A percentile compares a stretch with the other conserved stretches of the same genome.
Evolutionary conservation across 1,140 invertebrate genomes (phyloP).

Genomic region (Maconellicoccus hirsutus): DNA sequence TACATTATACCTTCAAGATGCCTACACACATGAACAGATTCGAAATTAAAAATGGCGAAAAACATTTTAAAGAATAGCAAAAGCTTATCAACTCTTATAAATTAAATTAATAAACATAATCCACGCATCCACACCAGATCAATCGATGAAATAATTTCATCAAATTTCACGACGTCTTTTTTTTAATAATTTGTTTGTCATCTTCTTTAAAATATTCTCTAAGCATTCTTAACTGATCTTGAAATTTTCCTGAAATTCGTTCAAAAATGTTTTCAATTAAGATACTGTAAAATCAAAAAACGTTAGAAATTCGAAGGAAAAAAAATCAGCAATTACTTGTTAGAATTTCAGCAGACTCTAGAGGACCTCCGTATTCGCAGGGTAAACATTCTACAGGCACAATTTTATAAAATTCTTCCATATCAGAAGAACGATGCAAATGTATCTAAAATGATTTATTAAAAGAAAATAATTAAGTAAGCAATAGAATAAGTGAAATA

Average conservation of each 20-base stretch:
- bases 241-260: conserved; percentile 3
- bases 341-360: conserved; percentile 24
- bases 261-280: too few species aligned
- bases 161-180: background rate
- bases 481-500: too few species aligned
- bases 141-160: too few species aligned
- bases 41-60: too few species aligned
- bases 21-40: too few species aligned
- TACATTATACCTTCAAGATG: too few species aligned
- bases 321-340: conserved; percentile 25
- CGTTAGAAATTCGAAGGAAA: background rate
- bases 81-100: too few species aligned
- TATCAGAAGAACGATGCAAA: conserved; percentile 44
- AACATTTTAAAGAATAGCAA: too few species aligned
- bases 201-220: background rate
- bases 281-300: background rate
- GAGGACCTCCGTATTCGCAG: conserved; percentile 36
- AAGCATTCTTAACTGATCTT: background rate
- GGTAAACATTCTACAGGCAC: conserved; percentile 46
- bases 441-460: too few species aligned
- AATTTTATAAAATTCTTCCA: conserved; percentile 44
- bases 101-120: too few species aligned
- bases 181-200: background rate
- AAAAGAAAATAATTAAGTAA: too few species aligned
- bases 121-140: too few species aligned